Conservation (phyloP, 2,888 invertebrate genomes). For the Azorinus chamasolen region DNA sequence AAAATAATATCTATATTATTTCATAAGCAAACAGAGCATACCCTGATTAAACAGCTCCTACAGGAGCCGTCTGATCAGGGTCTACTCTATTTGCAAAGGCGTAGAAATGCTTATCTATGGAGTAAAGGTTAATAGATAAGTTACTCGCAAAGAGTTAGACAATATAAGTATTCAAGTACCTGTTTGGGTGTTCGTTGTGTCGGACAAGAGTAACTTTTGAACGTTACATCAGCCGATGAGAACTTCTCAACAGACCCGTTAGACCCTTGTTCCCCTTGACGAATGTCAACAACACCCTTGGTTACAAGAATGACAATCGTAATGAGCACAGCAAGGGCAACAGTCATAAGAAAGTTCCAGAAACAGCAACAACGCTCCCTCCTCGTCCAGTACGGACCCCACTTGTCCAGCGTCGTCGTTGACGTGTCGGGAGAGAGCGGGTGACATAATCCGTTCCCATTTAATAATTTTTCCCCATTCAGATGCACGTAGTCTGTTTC, state of each 20-base stretch:
- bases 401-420: conserved; percentile 42
- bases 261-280: conserved; percentile 6
- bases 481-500: conserved; percentile 42
- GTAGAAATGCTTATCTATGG: no score
- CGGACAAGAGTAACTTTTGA: conserved; percentile 10
- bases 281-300: conserved; percentile 42
- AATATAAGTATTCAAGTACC: no score
- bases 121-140: no score
- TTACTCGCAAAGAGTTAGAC: no score
- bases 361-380: conserved; percentile 62
- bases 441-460: conserved; percentile 7
- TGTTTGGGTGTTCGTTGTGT: conserved; percentile 13
- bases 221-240: conserved; percentile 16
- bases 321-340: conserved; percentile 32
- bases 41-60: no score
- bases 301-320: conserved; percentile 50
- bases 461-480: conserved; percentile 21
- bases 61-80: no score
- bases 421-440: conserved; percentile 42
- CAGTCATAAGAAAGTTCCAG: conserved; percentile 53
- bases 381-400: conserved; percentile 62
- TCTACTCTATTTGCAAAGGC: no score
- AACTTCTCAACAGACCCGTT: conserved; percentile 19
- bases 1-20: no score
- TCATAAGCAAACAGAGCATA: no score